These are phyloP conservation scores for Electrona antarctica DNA, from an alignment of 2,113 vertebrate genomes.

Conservation along the genomic window DNA sequence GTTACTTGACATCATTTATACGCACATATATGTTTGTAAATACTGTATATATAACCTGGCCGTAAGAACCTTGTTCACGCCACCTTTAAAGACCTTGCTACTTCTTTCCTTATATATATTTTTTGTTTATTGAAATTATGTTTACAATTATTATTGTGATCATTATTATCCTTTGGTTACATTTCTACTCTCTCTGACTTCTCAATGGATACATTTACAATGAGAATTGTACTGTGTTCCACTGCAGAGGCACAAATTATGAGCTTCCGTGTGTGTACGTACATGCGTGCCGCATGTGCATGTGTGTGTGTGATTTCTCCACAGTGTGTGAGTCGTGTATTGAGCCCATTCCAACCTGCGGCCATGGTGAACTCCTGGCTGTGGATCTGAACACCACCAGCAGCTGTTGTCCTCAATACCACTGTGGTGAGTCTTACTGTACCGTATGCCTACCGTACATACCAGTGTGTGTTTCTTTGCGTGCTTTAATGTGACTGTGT, in stretches of 20 bases:
- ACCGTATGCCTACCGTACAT: no score
- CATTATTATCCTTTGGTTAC: no score
- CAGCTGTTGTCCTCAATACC: slow-evolving; percentile 91
- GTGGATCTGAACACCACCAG: slow-evolving; percentile 87
- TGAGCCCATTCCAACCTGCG: slow-evolving; percentile 86
- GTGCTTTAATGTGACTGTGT: neutral
- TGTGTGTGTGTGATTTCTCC: slow-evolving; percentile 20
- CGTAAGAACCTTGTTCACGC: no score
- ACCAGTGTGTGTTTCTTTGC: neutral
- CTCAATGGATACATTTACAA: no score
- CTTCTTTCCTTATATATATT: no score
- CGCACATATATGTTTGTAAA: no score
- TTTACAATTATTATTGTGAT: no score
- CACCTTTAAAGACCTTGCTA: no score
- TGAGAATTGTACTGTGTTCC: neutral
- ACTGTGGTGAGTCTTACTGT: slow-evolving; percentile 83
- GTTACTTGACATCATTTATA: no score
- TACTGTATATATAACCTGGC: no score
- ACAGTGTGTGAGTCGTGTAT: slow-evolving; percentile 87
- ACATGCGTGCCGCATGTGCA: neutral
- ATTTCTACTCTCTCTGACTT: no score
- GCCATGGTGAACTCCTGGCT: slow-evolving; percentile 89
- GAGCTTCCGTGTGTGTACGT: neutral
- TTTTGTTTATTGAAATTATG: no score
- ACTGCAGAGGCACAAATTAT: slow-evolving; percentile 10